Conservation (phyloP, 37 sponge, comb jelly and placozoan species). For the Beroe ovata region DNA sequence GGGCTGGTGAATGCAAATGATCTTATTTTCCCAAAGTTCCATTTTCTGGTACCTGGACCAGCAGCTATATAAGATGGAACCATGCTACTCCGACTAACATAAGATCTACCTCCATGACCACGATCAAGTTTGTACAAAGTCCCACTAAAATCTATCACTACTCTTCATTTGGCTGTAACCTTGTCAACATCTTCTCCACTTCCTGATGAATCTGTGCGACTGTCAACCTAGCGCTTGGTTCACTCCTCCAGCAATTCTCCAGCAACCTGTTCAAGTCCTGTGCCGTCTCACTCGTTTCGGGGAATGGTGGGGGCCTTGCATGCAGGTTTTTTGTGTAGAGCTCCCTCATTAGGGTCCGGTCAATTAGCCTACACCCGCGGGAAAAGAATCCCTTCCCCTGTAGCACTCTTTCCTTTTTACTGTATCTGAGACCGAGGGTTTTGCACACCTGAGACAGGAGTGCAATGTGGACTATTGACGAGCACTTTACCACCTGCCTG, state of each 20-base stretch:
- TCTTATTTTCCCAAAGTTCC: no score
- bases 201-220: background rate
- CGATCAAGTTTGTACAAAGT: no score
- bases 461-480: background rate
- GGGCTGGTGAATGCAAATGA: no score
- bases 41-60: no score
- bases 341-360: slow-evolving; percentile 9
- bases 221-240: background rate
- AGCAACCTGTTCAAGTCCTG: background rate
- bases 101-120: no score
- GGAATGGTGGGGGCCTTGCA: background rate
- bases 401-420: background rate
- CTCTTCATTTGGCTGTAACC: no score
- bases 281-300: background rate
- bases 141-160: no score
- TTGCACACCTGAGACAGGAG: slow-evolving; percentile 12
- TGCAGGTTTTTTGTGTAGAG: background rate
- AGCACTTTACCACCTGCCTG: background rate
- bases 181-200: background rate
- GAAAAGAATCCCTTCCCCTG: background rate
- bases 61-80: no score
- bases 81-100: no score
- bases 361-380: background rate
- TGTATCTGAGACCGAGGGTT: background rate
- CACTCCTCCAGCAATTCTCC: slow-evolving; percentile 43